A percentile compares a stretch with the other conserved stretches of the same genome.
These are phyloP conservation scores for Ctena decussata DNA, from an alignment of 2,888 invertebrate genomes.

Conservation along the genomic window DNA sequence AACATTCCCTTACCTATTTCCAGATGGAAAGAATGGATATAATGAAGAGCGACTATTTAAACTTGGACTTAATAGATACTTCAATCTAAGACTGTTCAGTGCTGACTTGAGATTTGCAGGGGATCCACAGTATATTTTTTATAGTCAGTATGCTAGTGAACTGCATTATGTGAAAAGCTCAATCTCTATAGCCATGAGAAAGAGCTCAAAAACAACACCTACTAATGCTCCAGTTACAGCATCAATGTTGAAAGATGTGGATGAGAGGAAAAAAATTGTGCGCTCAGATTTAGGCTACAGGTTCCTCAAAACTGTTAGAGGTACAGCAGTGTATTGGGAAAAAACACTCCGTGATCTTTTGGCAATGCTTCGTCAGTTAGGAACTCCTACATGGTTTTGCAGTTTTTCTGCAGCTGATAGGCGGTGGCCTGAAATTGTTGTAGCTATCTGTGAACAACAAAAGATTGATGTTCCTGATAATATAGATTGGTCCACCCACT, in stretches of 20 bases:
- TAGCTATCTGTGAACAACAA: constrained; percentile 48
- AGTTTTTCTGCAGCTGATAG: constrained; percentile 59
- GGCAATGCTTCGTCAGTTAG: constrained; percentile 53
- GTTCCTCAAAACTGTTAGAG: constrained; percentile 13
- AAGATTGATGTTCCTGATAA: constrained; percentile 20
- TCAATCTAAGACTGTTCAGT: background rate
- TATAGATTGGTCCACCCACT: constrained; percentile 41
- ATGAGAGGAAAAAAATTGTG: background rate
- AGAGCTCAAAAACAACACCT: background rate
- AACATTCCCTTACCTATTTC: constrained; percentile 27
- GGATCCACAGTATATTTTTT: constrained; percentile 48
- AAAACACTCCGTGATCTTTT: constrained; percentile 25
- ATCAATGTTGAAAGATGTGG: background rate
- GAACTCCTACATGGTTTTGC: constrained; percentile 56
- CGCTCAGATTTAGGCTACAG: background rate
- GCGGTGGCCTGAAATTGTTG: constrained; percentile 51
- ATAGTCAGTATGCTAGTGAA: constrained; percentile 5
- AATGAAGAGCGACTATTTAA: background rate
- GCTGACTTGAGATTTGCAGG: background rate
- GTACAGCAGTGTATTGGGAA: constrained; percentile 23
- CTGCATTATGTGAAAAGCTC: background rate
- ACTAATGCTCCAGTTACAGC: background rate
- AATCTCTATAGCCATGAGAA: constrained; percentile 4
- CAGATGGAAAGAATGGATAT: constrained; percentile 23
- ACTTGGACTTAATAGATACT: background rate